Conservation (phyloP, 2,797 vertebrate species). For the Syngnathus rostellatus region DNA sequence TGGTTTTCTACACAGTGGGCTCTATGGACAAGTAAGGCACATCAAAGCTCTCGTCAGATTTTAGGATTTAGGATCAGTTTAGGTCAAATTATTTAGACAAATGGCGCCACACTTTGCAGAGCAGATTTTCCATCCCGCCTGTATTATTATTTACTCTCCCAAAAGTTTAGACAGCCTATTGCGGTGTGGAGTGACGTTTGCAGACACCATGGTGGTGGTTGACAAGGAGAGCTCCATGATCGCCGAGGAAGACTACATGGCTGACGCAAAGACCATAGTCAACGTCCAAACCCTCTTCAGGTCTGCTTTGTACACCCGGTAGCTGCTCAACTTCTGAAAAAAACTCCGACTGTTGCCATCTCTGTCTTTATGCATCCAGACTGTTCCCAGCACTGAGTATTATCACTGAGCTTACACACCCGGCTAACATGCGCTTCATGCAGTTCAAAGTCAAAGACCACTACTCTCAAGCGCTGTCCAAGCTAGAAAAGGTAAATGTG, state of each 20-base stretch:
- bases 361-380: constrained; percentile 40
- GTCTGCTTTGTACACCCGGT: constrained; percentile 32
- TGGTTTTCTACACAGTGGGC: constrained; percentile 81
- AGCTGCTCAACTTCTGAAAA: neutral
- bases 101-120: too few relatives aligned
- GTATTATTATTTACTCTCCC: neutral
- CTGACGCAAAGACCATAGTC: constrained; percentile 78
- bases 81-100: too few relatives aligned
- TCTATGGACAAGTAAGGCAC: constrained; percentile 79
- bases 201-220: constrained; percentile 79
- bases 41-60: constrained; percentile 1
- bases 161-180: constrained; percentile 74
- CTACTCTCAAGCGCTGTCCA: constrained; percentile 77
- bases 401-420: constrained; percentile 79
- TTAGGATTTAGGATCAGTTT: constrained; percentile 1
- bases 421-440: constrained; percentile 84
- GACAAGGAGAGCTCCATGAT: constrained; percentile 84
- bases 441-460: constrained; percentile 83
- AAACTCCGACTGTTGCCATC: constrained; percentile 3
- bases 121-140: neutral
- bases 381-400: constrained; percentile 78
- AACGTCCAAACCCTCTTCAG: constrained; percentile 81
- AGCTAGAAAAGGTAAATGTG: constrained; percentile 75
- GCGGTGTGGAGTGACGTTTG: constrained; percentile 77
- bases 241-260: constrained; percentile 82